These are phyloP conservation scores for Petrolisthes manimaculis DNA, from an alignment of 2,888 invertebrate species.

Conservation along the genomic window DNA sequence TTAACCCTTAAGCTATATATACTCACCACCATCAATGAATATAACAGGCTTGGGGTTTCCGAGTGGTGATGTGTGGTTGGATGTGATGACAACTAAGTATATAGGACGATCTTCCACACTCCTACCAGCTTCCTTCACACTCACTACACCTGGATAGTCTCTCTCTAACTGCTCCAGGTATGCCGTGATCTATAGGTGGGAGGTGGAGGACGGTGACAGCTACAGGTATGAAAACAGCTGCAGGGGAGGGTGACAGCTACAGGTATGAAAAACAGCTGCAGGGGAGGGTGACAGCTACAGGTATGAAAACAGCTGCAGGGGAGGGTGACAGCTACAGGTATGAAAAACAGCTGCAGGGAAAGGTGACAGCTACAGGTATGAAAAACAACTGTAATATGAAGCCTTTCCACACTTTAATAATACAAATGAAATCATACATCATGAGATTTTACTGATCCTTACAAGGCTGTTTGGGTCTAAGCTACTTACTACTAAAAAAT, in stretches of 20 bases:
- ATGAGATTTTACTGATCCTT: too few species aligned
- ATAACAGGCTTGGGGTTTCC: constrained; percentile 33
- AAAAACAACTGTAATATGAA: not conserved
- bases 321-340: not conserved
- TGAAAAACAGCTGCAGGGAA: not conserved
- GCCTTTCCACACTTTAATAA: too few species aligned
- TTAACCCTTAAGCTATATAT: not conserved
- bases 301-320: not conserved
- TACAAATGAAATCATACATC: too few species aligned
- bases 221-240: not conserved
- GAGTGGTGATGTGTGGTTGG: not conserved
- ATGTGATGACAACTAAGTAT: constrained; percentile 20
- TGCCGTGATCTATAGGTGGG: constrained; percentile 25
- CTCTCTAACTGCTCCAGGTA: constrained; percentile 4
- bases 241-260: not conserved
- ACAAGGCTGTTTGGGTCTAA: too few species aligned
- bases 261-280: not conserved
- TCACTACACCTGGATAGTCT: constrained; percentile 14
- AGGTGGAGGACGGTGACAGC: not conserved
- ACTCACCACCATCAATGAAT: constrained; percentile 55
- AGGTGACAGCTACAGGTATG: not conserved
- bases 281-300: not conserved
- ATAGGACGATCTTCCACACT: constrained; percentile 47
- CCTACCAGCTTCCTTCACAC: constrained; percentile 9
- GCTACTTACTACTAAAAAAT: too few species aligned